Evolutionary conservation across 2,113 vertebrate species (phyloP), one percentile per base, ranked within the genome.

Genomic region (Indri indri): DNA sequence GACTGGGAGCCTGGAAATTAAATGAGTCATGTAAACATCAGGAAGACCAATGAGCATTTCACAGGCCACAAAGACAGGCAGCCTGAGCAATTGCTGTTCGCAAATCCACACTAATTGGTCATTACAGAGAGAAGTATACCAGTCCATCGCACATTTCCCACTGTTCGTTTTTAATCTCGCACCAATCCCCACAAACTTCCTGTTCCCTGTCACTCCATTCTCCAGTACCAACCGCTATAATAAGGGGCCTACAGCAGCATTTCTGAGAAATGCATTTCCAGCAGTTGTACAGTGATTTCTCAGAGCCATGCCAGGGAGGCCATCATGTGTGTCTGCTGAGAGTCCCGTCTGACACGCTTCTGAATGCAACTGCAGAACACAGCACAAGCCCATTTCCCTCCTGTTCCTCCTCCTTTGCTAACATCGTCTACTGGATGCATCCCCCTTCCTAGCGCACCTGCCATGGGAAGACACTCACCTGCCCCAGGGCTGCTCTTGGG

Each of bases 221-320:
- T 91, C 61, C 6, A 57, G 85, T n/a, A 84, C 50, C 42, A 42
- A 90, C 18, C 27, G 45, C 82, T 3, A 65, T 7, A 52, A 59
- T 40, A n/a, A 88, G 27, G 70, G 42, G 20, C 40, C 54, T 9
- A 6, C 5, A 59, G 94, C 91, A 86, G 8, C 6, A 14, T 50
- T 94, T 95, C 81, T 32, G 66, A 94, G 82, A 79, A 93, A 93
- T 2, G 16, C 73, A 52, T n/a, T 45, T 54, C 63, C 61, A 96
- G 57, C 23, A 79, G 88, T 42, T 59, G 8, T 23, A 76, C 27
- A 17, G 68, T 0, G 6, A 32, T 40, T 76, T 80, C 71, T 59
- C n/a, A 0, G 74, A 85, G 65, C 27, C 1, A 0, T 3, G 17
- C 3, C 0, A 0, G 27, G 37, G 63, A 70, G 63, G 37, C 30